Conservation (phyloP, 2,113 vertebrate genomes). For the Pterocles orientalis region DNA sequence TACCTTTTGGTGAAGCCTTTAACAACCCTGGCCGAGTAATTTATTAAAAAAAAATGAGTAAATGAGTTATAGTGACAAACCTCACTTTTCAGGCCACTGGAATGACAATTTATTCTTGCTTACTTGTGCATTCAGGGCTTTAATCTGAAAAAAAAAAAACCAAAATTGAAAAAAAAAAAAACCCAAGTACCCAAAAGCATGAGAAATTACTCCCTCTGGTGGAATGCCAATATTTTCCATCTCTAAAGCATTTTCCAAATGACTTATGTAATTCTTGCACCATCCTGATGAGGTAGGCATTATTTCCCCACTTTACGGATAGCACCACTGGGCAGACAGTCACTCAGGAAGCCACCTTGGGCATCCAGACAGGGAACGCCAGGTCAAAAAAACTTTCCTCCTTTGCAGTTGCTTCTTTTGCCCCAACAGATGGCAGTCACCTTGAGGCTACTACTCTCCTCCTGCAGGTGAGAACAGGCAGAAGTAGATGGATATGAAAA, state of each 20-base stretch:
- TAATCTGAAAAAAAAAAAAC: not conserved
- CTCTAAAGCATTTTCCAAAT: not conserved
- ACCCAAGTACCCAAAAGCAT: not conserved
- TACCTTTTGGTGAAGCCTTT: constrained; percentile 16
- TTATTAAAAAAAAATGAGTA: not conserved
- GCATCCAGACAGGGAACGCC: not conserved
- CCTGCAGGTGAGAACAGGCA: not conserved
- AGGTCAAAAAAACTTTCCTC: not conserved
- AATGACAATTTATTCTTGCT: not conserved
- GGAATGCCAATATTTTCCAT: not conserved
- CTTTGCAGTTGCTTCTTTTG: not conserved
- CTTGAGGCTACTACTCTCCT: not conserved
- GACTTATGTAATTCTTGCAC: not conserved
- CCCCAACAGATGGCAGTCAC: too few species aligned
- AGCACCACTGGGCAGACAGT: not conserved
- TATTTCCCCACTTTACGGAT: constrained; percentile 9
- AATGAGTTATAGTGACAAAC: not conserved
- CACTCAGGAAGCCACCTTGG: not conserved
- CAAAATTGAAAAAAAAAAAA: not conserved
- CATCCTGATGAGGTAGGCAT: constrained; percentile 57
- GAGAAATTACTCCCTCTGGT: not conserved
- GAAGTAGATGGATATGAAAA: not conserved
- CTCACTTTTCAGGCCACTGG: not conserved
- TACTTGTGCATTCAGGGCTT: not conserved
- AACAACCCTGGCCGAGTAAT: not conserved